Base-by-base conservation (phyloP, 2,888 invertebrate species). In the Volucella inflata region DNA sequence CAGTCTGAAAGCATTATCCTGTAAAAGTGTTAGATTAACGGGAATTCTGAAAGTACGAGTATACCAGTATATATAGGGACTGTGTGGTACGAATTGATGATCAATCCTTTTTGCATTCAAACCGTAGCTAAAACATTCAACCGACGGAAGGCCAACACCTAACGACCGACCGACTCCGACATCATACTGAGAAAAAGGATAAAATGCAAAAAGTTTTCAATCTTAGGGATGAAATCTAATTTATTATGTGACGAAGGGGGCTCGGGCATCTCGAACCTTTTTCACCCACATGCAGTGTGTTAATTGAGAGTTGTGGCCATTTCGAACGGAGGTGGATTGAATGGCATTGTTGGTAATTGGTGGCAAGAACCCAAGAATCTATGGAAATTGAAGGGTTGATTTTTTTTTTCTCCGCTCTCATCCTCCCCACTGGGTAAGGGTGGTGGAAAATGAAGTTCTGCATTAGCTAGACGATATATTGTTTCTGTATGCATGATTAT, bases 201-300 rank as follows among this genome's bases (percentile, higher is more conserved):
- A 42, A n/a, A 68, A 82, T 87, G 87, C 82, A 87, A 82, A 87
- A 82, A 87, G 82, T 87, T 87, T 87, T 74, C 78, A 87, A 81
- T 82, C 77, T 48, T 46, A 62, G 82, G 82, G 87, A 42, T 74
- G 74, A 74, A 87, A 87, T 87, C 87, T 82, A 87, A 87, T 87
- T 78, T 87, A 87, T 82, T 82, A 87, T 87, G 82, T 87, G 85
- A 68, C 68, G 81, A 85, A 81, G 81, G 81, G 81, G 72, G 76
- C 77, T 80, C 72, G 67, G 50, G 30, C 55, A 65, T 64, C 57
- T 36, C 75, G 53, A 57, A 79, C 62, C 8, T 11, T 50, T 40
- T 17, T 46, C 11, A 55, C 70, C 71, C 70, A 44, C 76, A 79
- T 71, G 74, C 65, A 71, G 80, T 42, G 76, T 76, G 84, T 85